Percentiles rank a stretch among this genome's conserved stretches.
Conservation (phyloP, 2,113 vertebrate genomes). For the Mirza zaza region DNA sequence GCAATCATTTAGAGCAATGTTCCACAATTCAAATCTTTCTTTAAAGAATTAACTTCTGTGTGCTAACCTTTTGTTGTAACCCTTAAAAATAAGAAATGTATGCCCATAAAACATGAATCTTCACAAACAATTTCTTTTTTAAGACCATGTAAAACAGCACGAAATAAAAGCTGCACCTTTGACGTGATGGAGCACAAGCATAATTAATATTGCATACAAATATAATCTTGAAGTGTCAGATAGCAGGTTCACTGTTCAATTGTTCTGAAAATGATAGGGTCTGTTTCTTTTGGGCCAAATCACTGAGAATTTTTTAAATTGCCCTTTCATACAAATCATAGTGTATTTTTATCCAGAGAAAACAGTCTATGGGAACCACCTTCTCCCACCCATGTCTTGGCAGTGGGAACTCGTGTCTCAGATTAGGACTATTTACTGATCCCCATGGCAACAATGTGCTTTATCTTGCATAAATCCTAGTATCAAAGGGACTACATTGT, state of each 20-base stretch:
- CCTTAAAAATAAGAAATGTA: constrained; percentile 34
- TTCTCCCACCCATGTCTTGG: constrained; percentile 62
- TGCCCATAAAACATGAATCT: background rate
- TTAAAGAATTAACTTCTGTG: background rate
- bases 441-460: constrained; percentile 62
- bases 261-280: constrained; percentile 67
- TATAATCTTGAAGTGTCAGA: constrained; percentile 24
- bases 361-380: constrained; percentile 74
- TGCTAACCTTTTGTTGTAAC: background rate
- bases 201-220: constrained; percentile 43
- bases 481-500: constrained; percentile 36
- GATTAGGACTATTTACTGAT: constrained; percentile 67
- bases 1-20: background rate
- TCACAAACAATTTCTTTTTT: constrained; percentile 18
- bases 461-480: constrained; percentile 57
- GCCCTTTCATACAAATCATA: constrained; percentile 65
- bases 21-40: constrained; percentile 1
- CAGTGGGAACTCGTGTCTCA: constrained; percentile 50
- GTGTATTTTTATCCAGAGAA: constrained; percentile 75
- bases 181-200: background rate
- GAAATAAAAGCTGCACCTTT: constrained; percentile 2
- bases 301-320: constrained; percentile 42
- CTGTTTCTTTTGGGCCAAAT: constrained; percentile 49
- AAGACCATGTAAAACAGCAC: background rate
- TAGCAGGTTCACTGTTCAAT: background rate